Evolutionary conservation across 2,888 invertebrate species (phyloP).

Genomic region (Phaonia tiefii): DNA sequence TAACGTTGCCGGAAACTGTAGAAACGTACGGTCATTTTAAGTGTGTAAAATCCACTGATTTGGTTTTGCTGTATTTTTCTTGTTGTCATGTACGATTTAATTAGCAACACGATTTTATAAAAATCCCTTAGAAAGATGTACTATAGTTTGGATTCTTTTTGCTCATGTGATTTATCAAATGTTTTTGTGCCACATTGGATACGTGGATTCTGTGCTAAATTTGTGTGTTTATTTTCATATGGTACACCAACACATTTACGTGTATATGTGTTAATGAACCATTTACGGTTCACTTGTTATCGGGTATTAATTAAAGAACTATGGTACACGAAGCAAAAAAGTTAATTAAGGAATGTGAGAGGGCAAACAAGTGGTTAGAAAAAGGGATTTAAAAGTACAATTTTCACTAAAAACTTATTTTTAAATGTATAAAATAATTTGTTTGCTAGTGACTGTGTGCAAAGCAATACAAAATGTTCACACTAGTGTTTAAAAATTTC

Average conservation of each 20-base stretch:
- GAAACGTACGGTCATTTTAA: neutral
- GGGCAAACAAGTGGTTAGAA: too few species aligned
- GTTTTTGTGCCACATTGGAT: too few species aligned
- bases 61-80: too few species aligned
- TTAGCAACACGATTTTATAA: slow-evolving; percentile 27
- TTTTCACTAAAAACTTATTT: too few species aligned
- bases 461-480: too few species aligned
- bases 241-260: neutral
- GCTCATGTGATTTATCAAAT: slow-evolving; percentile 18
- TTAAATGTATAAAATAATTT: too few species aligned
- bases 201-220: too few species aligned
- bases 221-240: neutral
- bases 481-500: too few species aligned
- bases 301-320: slow-evolving; percentile 31
- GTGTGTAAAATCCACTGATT: slow-evolving; percentile 10
- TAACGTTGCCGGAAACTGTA: too few species aligned
- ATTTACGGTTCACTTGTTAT: slow-evolving; percentile 32
- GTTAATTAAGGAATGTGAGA: neutral
- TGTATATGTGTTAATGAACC: slow-evolving; percentile 21
- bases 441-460: too few species aligned
- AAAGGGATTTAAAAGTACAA: too few species aligned
- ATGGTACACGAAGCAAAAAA: neutral
- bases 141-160: neutral
- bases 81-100: slow-evolving; percentile 25
- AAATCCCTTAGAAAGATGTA: slow-evolving; percentile 14